Evolutionary conservation across 2,797 vertebrate genomes (phyloP).

Genomic region (Gallirallus australis): DNA sequence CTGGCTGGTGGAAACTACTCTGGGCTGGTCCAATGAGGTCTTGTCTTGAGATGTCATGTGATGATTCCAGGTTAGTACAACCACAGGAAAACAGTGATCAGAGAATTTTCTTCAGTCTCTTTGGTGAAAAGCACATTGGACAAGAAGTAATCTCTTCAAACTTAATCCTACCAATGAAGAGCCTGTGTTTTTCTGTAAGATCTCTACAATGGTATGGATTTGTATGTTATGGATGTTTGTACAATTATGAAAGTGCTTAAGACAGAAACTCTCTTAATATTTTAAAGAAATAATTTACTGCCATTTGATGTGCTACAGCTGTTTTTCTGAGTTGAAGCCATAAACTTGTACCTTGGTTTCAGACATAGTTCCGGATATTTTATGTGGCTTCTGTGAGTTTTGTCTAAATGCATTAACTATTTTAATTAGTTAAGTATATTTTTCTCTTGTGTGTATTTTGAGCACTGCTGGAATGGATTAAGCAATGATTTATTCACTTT

Average conservation of each 20-base stretch:
- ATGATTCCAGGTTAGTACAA: background rate
- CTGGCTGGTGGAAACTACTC: background rate
- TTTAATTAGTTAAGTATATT: background rate
- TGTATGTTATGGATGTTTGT: background rate
- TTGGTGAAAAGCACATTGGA: background rate
- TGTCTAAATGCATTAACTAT: background rate
- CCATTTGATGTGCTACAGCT: background rate
- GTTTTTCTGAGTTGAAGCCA: background rate
- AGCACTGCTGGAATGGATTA: background rate
- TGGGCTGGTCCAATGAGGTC: background rate
- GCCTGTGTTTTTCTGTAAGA: background rate
- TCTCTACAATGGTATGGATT: background rate
- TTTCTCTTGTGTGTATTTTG: background rate
- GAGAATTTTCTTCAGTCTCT: background rate
- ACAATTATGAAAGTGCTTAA: background rate
- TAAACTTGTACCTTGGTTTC: background rate
- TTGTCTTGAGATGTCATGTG: background rate
- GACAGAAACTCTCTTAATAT: background rate
- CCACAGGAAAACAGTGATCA: background rate
- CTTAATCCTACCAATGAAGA: background rate
- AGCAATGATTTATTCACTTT: background rate
- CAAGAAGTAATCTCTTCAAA: background rate
- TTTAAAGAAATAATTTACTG: background rate
- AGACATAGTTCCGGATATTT: background rate
- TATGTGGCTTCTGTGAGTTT: background rate